Evolutionary conservation across 2,113 vertebrate genomes (phyloP).

Genomic region (Antennarius striatus): DNA sequence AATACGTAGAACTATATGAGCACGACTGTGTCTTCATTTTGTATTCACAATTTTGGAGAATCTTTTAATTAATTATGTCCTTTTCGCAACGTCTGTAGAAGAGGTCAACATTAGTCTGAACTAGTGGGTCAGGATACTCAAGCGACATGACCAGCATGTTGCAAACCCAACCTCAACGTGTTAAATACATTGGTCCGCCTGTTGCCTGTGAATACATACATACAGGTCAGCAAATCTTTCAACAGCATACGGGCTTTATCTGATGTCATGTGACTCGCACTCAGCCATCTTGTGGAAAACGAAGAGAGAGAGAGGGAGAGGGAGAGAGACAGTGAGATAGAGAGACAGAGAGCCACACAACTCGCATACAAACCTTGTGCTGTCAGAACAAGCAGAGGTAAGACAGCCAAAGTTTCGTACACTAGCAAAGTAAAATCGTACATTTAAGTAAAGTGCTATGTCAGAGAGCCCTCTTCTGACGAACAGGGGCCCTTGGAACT

Average conservation of each 20-base stretch:
- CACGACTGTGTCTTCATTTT: too few relatives aligned
- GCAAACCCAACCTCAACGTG: too few relatives aligned
- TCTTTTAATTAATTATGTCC: too few relatives aligned
- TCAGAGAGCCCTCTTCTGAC: conserved; percentile 18
- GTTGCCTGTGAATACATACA: neutral
- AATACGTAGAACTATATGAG: too few relatives aligned
- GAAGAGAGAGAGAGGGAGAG: conserved; percentile 52
- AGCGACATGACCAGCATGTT: too few relatives aligned
- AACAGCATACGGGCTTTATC: conserved; percentile 69
- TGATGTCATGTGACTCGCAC: conserved; percentile 78
- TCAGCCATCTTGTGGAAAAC: conserved; percentile 85
- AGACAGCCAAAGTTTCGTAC: conserved; percentile 74
- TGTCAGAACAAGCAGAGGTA: conserved; percentile 84
- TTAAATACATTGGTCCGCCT: too few relatives aligned
- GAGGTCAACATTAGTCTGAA: too few relatives aligned
- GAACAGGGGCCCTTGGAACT: conserved; percentile 20
- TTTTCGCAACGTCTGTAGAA: too few relatives aligned
- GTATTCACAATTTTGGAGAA: too few relatives aligned
- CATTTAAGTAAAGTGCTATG: conserved; percentile 28
- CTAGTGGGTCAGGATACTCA: too few relatives aligned
- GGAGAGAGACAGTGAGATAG: conserved; percentile 42
- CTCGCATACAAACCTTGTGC: conserved; percentile 81
- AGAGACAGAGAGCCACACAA: conserved; percentile 66
- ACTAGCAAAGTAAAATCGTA: conserved; percentile 27
- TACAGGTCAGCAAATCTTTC: conserved; percentile 63